phyloP scores from a whole-genome alignment of 2,113 vertebrate species.

The Climacteris rufus region DNA sequence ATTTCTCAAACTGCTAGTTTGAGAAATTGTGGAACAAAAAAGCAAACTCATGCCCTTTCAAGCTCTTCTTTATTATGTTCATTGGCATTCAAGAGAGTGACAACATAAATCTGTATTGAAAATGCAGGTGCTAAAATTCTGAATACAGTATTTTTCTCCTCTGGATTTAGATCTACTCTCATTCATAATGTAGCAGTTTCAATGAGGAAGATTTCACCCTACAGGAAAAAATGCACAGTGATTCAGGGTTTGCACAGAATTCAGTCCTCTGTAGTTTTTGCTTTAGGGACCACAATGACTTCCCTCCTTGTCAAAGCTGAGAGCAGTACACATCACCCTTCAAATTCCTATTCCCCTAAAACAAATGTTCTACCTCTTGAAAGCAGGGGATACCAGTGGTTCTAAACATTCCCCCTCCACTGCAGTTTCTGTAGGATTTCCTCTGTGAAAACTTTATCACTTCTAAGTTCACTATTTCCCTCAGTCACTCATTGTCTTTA shows the following conservation, averaged over 20 bases:
- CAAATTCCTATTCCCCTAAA: not conserved
- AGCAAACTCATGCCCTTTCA: not conserved
- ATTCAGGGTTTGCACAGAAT: not conserved
- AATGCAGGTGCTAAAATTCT: not conserved
- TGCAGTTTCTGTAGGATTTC: not conserved
- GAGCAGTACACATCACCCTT: not conserved
- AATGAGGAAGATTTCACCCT: not conserved
- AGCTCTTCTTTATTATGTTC: not conserved
- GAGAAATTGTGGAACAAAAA: fast-evolving
- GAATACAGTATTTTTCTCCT: not conserved
- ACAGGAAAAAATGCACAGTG: not conserved
- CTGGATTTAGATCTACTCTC: not conserved
- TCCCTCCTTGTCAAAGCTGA: not conserved
- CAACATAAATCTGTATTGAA: not conserved
- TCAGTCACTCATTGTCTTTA: not conserved
- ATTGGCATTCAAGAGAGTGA: not conserved
- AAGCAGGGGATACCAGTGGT: not conserved
- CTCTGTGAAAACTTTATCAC: not conserved
- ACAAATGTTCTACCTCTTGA: not conserved
- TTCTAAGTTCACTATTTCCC: not conserved
- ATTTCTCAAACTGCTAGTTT: not conserved
- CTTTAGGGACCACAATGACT: not conserved
- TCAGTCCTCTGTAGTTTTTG: not conserved
- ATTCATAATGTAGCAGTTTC: not conserved
- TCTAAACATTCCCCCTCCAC: not conserved